These are phyloP conservation scores for Melikaiella ostensackeni DNA, from an alignment of 2,888 invertebrate species.

Conservation along the genomic window DNA sequence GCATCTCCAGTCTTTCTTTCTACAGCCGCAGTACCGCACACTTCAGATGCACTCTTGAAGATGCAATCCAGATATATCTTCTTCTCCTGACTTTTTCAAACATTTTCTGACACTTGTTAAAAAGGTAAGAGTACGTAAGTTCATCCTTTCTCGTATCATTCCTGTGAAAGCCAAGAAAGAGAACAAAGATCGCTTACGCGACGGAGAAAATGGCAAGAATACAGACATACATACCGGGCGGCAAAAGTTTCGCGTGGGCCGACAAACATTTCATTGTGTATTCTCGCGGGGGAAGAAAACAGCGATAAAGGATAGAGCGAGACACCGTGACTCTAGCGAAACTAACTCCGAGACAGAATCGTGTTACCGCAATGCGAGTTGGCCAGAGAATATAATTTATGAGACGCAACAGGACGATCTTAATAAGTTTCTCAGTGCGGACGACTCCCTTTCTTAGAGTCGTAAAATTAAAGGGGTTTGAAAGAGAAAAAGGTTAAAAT, in stretches of 20 bases:
- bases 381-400: background rate
- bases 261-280: conserved; percentile 29
- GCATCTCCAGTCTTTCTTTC: no score
- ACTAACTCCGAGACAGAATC: conserved; percentile 3
- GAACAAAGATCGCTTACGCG: background rate
- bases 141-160: background rate
- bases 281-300: background rate
- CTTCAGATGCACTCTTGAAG: no score
- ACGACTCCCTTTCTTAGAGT: background rate
- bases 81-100: background rate
- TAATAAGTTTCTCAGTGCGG: background rate
- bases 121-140: background rate
- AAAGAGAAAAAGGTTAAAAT: background rate
- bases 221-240: conserved; percentile 1
- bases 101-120: background rate
- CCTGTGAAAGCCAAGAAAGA: background rate
- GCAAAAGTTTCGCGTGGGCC: conserved; percentile 18
- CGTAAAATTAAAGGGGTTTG: background rate
- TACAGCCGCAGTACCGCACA: no score
- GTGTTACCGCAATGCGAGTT: conserved; percentile 9
- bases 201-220: conserved; percentile 8
- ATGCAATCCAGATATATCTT: background rate
- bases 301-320: background rate
- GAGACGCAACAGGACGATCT: background rate
- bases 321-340: background rate